Percentiles rank a stretch among this genome's conserved stretches.
Evolutionary conservation across 1,140 invertebrate species (phyloP).

Genomic region (Diuraphis noxia): DNA sequence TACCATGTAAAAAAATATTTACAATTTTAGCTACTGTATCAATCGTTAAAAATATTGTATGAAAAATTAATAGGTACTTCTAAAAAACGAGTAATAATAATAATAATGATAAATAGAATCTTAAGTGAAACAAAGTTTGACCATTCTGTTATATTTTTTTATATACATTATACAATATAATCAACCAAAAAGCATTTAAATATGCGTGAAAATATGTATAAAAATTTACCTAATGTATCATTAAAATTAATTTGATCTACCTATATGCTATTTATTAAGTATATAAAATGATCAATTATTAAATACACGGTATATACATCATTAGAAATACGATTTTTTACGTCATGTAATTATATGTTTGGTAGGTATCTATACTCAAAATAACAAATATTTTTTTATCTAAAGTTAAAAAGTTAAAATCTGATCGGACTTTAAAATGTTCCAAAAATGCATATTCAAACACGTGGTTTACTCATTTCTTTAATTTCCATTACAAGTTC

Average conservation of each 20-base stretch:
- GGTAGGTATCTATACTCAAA: neutral
- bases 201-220: neutral
- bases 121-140: neutral
- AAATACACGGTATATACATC: neutral
- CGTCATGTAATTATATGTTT: neutral
- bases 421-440: neutral
- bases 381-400: neutral
- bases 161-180: neutral
- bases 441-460: neutral
- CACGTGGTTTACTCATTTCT: neutral
- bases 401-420: neutral
- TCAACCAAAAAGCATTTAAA: neutral
- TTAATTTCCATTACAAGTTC: neutral
- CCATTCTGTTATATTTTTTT: neutral
- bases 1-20: neutral
- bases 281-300: neutral
- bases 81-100: slow-evolving; percentile 10
- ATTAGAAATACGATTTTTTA: neutral
- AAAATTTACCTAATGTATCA: neutral
- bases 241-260: neutral
- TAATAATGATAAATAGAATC: neutral
- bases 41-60: neutral
- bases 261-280: neutral
- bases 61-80: neutral
- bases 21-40: neutral